These are phyloP conservation scores for Dipodomys ordii DNA, from an alignment of 2,113 vertebrate genomes.

Conservation along the genomic window DNA sequence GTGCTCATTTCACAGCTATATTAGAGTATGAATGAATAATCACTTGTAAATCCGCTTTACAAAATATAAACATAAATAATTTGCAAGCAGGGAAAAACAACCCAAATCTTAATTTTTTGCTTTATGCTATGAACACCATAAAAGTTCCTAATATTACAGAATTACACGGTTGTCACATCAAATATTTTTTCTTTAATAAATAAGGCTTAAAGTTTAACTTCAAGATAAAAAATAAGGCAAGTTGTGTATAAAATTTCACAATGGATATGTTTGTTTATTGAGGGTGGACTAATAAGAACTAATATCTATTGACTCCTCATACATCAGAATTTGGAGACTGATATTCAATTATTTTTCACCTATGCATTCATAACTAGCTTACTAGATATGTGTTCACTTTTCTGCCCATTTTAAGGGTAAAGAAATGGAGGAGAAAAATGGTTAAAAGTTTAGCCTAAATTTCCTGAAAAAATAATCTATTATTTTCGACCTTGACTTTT, in stretches of 20 bases:
- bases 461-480: neutral
- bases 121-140: neutral
- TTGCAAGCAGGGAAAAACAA: neutral
- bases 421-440: neutral
- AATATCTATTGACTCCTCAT: neutral
- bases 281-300: rapidly evolving
- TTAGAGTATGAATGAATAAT: neutral
- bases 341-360: neutral
- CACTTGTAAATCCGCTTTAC: neutral
- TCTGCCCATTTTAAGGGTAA: neutral
- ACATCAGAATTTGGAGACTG: neutral
- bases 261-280: neutral
- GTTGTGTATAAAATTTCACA: neutral
- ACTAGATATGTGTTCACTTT: neutral
- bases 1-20: neutral
- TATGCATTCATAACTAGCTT: neutral
- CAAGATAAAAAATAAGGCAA: neutral
- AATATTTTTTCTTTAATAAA: neutral
- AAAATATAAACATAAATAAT: neutral
- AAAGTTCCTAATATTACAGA: neutral
- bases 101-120: neutral
- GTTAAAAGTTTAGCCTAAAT: neutral
- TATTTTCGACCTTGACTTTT: neutral
- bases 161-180: neutral
- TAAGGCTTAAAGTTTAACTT: neutral